phyloP scores from a whole-genome alignment of 2,797 vertebrate species.

The Semotilus atromaculatus region DNA sequence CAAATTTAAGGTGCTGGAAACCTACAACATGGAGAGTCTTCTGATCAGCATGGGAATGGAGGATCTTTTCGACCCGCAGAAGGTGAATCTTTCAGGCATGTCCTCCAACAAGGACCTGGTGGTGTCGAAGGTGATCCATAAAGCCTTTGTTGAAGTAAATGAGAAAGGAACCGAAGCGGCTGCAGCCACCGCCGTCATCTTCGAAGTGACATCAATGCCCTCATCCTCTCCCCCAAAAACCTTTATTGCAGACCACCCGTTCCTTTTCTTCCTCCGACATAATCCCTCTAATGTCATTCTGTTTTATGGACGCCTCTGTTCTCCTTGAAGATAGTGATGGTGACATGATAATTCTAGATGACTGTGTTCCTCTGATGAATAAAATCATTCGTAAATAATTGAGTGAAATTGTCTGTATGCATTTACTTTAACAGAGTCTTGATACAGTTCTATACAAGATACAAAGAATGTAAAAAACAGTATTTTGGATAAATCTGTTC shows the following conservation, averaged over 20 bases:
- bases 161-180: slow-evolving; percentile 36
- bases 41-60: slow-evolving; percentile 12
- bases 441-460: no score
- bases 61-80: rapidly evolving
- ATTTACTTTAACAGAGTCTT: no score
- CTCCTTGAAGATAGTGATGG: no score
- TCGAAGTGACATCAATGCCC: no score
- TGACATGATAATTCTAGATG: no score
- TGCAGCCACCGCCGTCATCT: slow-evolving; percentile 43
- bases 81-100: slow-evolving; percentile 18
- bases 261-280: slow-evolving; percentile 91
- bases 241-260: slow-evolving; percentile 86
- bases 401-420: no score
- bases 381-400: no score
- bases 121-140: slow-evolving; percentile 8
- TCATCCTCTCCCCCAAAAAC: rapidly evolving
- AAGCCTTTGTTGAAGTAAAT: slow-evolving; percentile 38
- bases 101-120: background rate
- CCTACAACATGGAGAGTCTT: background rate
- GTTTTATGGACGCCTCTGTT: slow-evolving; percentile 83
- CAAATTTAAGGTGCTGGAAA: slow-evolving; percentile 18
- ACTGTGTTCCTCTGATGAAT: no score
- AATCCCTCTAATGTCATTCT: slow-evolving; percentile 78
- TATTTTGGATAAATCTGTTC: no score
- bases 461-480: no score